A percentile compares a stretch with the other conserved stretches of the same genome.
These are phyloP conservation scores for Cryptus armator DNA, from an alignment of 2,888 invertebrate species.

Conservation along the genomic window DNA sequence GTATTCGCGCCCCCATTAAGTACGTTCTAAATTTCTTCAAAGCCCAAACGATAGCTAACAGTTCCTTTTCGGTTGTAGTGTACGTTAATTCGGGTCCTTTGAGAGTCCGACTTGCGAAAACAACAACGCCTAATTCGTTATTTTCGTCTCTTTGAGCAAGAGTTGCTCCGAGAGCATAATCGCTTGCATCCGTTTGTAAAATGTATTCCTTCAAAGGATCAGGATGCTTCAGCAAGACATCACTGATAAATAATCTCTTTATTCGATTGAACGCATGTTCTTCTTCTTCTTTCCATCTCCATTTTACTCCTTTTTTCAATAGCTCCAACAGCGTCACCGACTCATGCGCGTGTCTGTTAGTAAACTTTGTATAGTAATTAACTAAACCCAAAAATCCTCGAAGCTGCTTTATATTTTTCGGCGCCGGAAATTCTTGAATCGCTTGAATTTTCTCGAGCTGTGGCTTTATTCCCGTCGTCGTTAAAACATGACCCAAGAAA, in stretches of 20 bases:
- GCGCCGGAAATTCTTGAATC: slow-evolving; percentile 70
- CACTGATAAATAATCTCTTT: slow-evolving; percentile 43
- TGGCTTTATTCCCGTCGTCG: slow-evolving; percentile 62
- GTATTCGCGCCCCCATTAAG: slow-evolving; percentile 31
- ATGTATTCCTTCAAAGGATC: slow-evolving; percentile 48
- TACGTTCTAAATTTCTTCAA: slow-evolving; percentile 36
- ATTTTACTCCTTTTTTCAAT: slow-evolving; percentile 37
- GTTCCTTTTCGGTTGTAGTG: slow-evolving; percentile 46
- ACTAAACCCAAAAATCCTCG: slow-evolving; percentile 69
- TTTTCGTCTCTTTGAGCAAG: slow-evolving; percentile 50
- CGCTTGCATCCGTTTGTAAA: slow-evolving; percentile 66
- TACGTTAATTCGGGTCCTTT: slow-evolving; percentile 34
- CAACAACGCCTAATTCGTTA: slow-evolving; percentile 57
- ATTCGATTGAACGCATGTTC: slow-evolving; percentile 38
- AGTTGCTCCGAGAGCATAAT: slow-evolving; percentile 53
- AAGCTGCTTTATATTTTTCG: slow-evolving; percentile 66
- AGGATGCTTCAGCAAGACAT: neutral
- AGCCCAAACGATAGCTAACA: slow-evolving; percentile 26
- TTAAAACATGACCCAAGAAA: slow-evolving; percentile 73
- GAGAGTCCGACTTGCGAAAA: slow-evolving; percentile 70
- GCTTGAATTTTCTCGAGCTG: slow-evolving; percentile 70
- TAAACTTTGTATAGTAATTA: slow-evolving; percentile 64
- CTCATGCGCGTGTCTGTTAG: neutral
- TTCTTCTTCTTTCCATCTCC: slow-evolving; percentile 50
- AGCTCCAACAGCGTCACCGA: slow-evolving; percentile 38